Percentiles rank a stretch among this genome's conserved stretches.
These are phyloP conservation scores for Cavia aperea DNA, from an alignment of 2,113 vertebrate genomes.

Conservation along the genomic window DNA sequence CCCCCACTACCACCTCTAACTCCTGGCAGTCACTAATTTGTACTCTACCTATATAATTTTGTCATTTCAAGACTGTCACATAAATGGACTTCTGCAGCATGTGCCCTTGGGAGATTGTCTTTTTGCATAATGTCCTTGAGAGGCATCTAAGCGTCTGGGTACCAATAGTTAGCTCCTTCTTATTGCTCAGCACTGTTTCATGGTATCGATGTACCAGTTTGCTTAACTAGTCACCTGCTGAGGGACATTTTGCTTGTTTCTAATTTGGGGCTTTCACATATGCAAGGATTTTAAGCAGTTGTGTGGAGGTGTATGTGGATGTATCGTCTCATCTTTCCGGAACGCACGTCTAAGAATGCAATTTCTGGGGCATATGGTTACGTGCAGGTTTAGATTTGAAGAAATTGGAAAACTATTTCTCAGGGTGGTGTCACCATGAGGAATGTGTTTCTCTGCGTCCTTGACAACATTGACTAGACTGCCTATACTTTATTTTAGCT, in stretches of 20 bases:
- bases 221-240: not conserved
- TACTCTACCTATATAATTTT: not conserved
- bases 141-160: rapidly evolving
- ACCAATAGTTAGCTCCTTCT: not conserved
- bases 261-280: not conserved
- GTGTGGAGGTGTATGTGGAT: not conserved
- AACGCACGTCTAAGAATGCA: not conserved
- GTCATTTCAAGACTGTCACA: constrained; percentile 14
- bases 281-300: not conserved
- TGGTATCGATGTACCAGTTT: not conserved
- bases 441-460: not conserved
- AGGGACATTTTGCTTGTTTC: not conserved
- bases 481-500: not conserved
- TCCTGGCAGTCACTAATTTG: not conserved
- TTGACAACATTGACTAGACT: not conserved
- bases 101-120: not conserved
- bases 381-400: constrained; percentile 1
- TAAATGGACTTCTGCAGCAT: not conserved
- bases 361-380: not conserved
- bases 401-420: not conserved
- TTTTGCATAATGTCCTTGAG: not conserved
- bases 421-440: not conserved
- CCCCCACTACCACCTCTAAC: not conserved
- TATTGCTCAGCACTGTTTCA: not conserved
- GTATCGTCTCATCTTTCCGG: not conserved